phyloP scores from a whole-genome alignment of 2,888 invertebrate species.

The Fragum sueziense region DNA sequence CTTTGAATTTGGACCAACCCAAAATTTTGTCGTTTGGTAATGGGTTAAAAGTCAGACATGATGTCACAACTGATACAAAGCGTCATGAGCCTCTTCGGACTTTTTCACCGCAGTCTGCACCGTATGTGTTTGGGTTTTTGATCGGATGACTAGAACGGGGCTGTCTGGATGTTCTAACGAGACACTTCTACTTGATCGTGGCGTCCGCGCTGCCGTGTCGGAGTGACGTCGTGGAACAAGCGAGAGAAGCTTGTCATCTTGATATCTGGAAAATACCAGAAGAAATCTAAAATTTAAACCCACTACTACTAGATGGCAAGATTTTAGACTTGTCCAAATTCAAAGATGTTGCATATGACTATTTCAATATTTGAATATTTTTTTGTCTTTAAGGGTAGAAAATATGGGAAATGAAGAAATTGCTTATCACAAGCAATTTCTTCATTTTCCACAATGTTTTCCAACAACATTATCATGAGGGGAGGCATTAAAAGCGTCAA shows the following conservation, averaged over 20 bases:
- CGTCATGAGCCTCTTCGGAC: conserved; percentile 67
- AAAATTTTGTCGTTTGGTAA: no score
- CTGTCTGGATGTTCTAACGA: conserved; percentile 62
- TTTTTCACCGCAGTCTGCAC: conserved; percentile 65
- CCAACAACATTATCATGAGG: no score
- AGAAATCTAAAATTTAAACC: no score
- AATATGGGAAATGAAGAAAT: conserved; percentile 2
- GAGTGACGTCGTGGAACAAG: conserved; percentile 50
- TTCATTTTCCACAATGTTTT: conserved; percentile 9
- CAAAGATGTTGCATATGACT: background rate
- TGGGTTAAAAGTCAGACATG: background rate
- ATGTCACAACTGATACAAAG: conserved; percentile 70
- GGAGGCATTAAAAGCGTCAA: no score
- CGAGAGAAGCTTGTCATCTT: conserved; percentile 45
- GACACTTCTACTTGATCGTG: conserved; percentile 41
- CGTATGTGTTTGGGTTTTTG: conserved; percentile 63
- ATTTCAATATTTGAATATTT: background rate
- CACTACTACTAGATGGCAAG: background rate
- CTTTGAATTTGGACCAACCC: no score
- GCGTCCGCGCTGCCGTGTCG: conserved; percentile 11
- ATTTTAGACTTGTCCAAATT: background rate
- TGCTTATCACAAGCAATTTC: conserved; percentile 1
- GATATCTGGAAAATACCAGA: conserved; percentile 31
- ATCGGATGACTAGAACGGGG: conserved; percentile 72
- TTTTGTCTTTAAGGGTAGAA: no score